Conservation (phyloP, 2,113 vertebrate genomes). For the Daboia siamensis region DNA sequence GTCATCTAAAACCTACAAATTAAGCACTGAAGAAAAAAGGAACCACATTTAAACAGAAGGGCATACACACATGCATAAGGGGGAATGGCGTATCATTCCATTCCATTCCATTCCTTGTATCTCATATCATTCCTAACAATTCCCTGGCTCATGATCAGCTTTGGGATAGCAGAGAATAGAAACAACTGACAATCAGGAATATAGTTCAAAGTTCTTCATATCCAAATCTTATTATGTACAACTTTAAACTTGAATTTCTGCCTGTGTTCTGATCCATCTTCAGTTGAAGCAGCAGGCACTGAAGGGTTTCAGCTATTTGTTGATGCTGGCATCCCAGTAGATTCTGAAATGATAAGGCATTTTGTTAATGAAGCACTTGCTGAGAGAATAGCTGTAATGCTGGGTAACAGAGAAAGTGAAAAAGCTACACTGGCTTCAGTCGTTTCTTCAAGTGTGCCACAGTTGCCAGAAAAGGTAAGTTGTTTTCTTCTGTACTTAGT, state of each 20-base stretch:
- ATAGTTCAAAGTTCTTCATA: background rate
- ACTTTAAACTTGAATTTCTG: conserved; percentile 1
- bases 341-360: conserved; percentile 74
- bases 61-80: background rate
- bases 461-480: conserved; percentile 51
- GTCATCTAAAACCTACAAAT: background rate
- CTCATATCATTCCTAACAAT: background rate
- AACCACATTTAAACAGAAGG: background rate
- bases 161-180: background rate
- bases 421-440: conserved; percentile 12
- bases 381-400: conserved; percentile 75
- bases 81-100: background rate
- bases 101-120: background rate
- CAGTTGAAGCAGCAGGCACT: conserved; percentile 75
- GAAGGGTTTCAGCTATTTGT: conserved; percentile 77
- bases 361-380: conserved; percentile 83
- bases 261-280: conserved; percentile 33
- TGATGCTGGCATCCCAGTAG: conserved; percentile 73
- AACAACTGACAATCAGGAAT: background rate
- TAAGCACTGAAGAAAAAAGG: background rate
- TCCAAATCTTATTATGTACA: background rate
- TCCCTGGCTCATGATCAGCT: no score
- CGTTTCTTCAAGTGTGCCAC: conserved; percentile 15
- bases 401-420: conserved; percentile 69
- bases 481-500: conserved; percentile 23